Conservation (phyloP, 1,140 invertebrate species). For the Phymastichus coffea region DNA sequence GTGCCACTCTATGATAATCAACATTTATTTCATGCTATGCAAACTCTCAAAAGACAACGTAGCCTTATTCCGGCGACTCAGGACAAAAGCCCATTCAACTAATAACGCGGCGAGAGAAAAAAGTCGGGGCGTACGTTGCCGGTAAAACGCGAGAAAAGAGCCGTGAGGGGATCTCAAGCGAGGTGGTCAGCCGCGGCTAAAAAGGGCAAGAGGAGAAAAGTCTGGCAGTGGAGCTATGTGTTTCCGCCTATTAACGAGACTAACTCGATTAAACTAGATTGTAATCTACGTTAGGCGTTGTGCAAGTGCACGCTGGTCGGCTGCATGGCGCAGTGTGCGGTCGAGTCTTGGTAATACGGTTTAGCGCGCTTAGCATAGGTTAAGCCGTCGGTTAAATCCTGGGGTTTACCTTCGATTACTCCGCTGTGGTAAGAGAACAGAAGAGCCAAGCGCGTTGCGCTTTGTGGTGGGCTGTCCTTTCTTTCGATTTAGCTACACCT, state of each 20-base stretch:
- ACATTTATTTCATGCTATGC: no score
- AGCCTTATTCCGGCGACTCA: no score
- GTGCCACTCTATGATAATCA: no score
- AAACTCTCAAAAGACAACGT: no score
- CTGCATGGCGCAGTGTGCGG: conserved; percentile 27
- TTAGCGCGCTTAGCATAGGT: conserved; percentile 47
- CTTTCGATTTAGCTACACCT: no score
- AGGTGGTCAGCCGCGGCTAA: conserved; percentile 8
- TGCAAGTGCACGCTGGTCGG: conserved; percentile 6
- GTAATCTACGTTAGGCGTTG: conserved; percentile 43
- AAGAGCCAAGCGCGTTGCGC: conserved; percentile 9
- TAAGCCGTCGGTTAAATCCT: conserved; percentile 44
- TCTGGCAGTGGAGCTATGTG: conserved; percentile 6
- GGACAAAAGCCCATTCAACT: no score
- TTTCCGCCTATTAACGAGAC: conserved; percentile 35
- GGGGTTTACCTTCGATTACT: conserved; percentile 47
- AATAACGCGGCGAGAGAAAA: no score
- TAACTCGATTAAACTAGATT: conserved; percentile 47
- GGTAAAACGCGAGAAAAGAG: no score
- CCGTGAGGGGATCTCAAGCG: no score
- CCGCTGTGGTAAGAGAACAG: conserved; percentile 32
- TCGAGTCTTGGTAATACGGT: conserved; percentile 38
- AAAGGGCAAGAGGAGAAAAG: no score
- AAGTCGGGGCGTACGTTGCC: no score
- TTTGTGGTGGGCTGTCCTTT: conserved; percentile 5